Evolutionary conservation across 2,888 invertebrate species (phyloP).

Genomic region (Sarcophaga carnaria): DNA sequence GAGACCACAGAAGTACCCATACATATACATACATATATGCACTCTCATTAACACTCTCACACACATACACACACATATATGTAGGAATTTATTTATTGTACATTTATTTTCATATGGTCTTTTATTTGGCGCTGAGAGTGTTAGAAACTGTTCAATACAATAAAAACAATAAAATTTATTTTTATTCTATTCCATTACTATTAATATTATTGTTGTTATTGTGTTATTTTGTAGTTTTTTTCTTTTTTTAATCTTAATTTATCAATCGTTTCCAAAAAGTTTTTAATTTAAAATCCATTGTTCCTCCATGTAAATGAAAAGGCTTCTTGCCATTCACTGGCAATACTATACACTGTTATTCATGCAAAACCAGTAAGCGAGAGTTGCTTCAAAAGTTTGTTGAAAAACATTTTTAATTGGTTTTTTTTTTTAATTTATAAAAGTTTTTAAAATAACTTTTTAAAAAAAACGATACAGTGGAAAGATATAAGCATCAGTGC

Average conservation of each 20-base stretch:
- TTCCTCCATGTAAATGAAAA: constrained; percentile 21
- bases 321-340: neutral
- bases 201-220: neutral
- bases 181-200: neutral
- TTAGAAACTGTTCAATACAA: constrained; percentile 30
- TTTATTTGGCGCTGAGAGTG: neutral
- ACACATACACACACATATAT: too few relatives aligned
- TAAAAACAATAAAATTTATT: constrained; percentile 31
- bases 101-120: neutral
- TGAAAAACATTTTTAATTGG: too few relatives aligned
- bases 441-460: too few relatives aligned
- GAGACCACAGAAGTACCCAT: neutral
- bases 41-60: neutral
- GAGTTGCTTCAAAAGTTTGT: neutral
- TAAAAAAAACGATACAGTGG: too few relatives aligned
- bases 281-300: constrained; percentile 47
- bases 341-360: neutral
- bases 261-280: constrained; percentile 41
- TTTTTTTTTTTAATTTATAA: too few relatives aligned
- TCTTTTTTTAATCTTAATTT: constrained; percentile 41
- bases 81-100: too few relatives aligned
- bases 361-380: neutral
- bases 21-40: neutral
- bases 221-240: constrained; percentile 34
- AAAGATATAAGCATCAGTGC: too few relatives aligned